Base-by-base conservation (phyloP, 2,888 invertebrate genomes). In the Molorchus minor region DNA sequence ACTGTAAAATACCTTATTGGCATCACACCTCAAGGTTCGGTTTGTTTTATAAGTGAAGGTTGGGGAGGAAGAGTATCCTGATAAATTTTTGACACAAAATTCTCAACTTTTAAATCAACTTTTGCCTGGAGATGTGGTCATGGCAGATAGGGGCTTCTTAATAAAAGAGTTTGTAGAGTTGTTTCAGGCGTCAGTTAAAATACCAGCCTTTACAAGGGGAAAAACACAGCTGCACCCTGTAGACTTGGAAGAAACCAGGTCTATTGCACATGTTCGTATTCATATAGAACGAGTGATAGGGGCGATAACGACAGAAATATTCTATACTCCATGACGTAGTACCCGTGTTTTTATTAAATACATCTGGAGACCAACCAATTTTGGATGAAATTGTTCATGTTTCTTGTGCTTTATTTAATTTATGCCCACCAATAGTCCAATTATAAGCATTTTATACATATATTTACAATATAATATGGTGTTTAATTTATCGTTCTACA, bases 191-290 rank as follows among this genome's bases (percentile, higher is more conserved):
- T 35, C 56, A 20, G 54, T 65, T 15, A 40, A 16, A 16, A 62
- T 63, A 17, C 66, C 64, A 15, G 59, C 64, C 4, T 66, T 68
- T 58, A 64, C 62, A 2, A 66, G 58, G 56, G 67, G 59, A 16
- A 58, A 62, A 64, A 43, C 33, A 29, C 65, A 69, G 25, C 40
- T 69, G 21, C 53, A 60, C 47, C 58, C 55, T 17, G n/a, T 52
- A 13, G 65, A 62, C 10, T 12, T 68, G n/a, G 69, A 69, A 43
- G 35, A 36, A 13, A 66, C 69, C 1, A 54, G 64, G 56, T 13
- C 35, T 29, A 52, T 67, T 7, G 68, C 68, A n/a, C 46, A 56
- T 58, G 63, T 67, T 8, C 43, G 68, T 29, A 66, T 68, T 12
- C 60, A 68, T 56, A 61, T 66, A 0, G 66, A 66, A 51, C 51